Base-by-base conservation (phyloP, 2,113 vertebrate genomes). In the Lasiurus cinereus region DNA sequence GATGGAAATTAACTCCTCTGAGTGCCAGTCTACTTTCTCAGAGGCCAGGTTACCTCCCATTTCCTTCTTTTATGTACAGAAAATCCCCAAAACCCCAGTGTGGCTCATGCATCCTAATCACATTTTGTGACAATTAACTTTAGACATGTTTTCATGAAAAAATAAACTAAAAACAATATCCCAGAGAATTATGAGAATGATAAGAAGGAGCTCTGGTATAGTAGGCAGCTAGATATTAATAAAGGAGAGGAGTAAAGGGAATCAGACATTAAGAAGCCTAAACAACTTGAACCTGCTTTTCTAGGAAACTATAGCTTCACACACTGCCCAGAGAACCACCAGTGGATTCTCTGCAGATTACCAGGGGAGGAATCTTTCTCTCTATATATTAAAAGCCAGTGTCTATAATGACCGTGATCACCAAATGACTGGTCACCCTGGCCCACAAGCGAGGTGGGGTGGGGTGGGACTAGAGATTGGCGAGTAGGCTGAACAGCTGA, bases 21-120 rank as follows among this genome's bases (percentile, higher is more conserved):
- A 48, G 33, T 52, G 27, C 43, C 73, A 86, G 24, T 9, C 56
- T 88, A 83, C 74, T 50, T 78, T 83, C 46, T 74, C 50, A 29
- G 36, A 36, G 78, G 43, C 66, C 82, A 88, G 69, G 6, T 59
- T n/a, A 76, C 66, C 76, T 91, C 33, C 74, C 46, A 94, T 73
- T 88, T 96, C 74, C 64, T 83, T 88, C 76, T 91, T 95, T 89
- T 83, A 93, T 92, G 59, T 92, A 86, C 69, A 76, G 74, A 86
- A 93, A 94, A 43, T 64, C 36, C 82, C 62, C 76, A 39, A 43
- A 66, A 90, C 48, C 29, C 52, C 31, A 50, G 24, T 18, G 36
- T 82, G 43, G 46, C 16, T 88, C 59, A 39, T 12, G 39, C 15
- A 54, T 82, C 70, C 85, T 48, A 48, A 50, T 52, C 3, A 50